Evolutionary conservation across 2,113 vertebrate genomes (phyloP), one percentile per base, ranked within the genome.

Genomic region (Festucalex cinctus): DNA sequence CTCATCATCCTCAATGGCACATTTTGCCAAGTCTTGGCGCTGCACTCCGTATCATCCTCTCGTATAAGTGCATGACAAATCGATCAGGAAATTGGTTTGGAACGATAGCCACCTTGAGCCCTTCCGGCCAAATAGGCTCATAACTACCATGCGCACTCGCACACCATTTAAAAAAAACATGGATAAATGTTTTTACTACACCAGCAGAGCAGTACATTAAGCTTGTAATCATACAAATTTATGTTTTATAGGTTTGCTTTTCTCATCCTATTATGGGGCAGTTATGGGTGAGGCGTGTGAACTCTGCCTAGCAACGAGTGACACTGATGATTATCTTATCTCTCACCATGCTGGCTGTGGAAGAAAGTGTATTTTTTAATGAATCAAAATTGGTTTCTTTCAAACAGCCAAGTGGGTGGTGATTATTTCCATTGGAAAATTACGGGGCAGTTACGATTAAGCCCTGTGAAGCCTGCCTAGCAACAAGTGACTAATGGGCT

Each of bases 31-130:
- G 61, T 66, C 71, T 67, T 70, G 68, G 44, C 65, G 69, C 65
- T 60, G 43, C 6, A 24, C 77, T 77, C 68, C 39, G 69, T 60
- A 73, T 65, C 68, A 56, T 41, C 68, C 68, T 69, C 78, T 85
- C 81, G 77, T 81, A 80, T 77, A 76, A 80, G 64, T 70, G 83
- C 78, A 83, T 85, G 86, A 85, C 81, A 84, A 86, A 89, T 89
- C 83, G 83, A 86, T 88, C 80, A 78, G 71, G 82, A 78, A 84
- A 83, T 85, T 79, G 79, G 63, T 78, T 76, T 77, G 62, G 83
- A 78, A 68, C 68, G 79, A 85, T 77, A 78, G 79, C 32, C 70
- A 80, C 74, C 82, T 78, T 66, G 49, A 84, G 79, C 77, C 80
- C 75, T 0, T 36, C 49, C 76, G 80, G 57, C 65, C 76, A 67